Conservation (phyloP, 2,113 vertebrate genomes). For the Natator depressus region DNA sequence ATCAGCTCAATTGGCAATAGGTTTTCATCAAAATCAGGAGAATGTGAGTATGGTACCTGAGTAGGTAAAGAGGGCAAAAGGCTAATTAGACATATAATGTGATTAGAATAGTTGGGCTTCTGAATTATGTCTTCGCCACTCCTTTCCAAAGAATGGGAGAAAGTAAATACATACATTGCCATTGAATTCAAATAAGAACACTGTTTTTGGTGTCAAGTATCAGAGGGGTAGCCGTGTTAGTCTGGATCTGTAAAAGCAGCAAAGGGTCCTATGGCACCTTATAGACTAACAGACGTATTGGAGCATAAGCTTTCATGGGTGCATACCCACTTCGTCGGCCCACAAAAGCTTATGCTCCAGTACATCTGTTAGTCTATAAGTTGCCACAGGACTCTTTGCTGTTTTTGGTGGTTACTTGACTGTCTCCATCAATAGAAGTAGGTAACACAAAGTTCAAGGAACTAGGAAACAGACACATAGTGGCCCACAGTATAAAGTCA, state of each 20-base stretch:
- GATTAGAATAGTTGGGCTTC: background rate
- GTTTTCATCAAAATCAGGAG: rapidly evolving
- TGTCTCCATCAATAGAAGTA: no score
- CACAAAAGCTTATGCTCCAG: no score
- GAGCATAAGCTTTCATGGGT: no score
- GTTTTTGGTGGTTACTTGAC: background rate
- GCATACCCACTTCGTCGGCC: no score
- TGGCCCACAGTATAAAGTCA: background rate
- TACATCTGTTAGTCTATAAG: no score
- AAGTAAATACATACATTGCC: background rate
- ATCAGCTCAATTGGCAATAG: background rate
- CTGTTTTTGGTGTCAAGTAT: no score
- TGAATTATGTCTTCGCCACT: background rate
- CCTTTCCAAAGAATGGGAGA: background rate
- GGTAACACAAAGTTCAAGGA: background rate
- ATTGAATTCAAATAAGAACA: background rate
- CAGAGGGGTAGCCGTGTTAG: no score
- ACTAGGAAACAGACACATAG: background rate
- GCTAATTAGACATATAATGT: rapidly evolving
- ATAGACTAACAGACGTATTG: no score
- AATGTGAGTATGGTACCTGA: rapidly evolving
- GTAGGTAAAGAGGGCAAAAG: background rate
- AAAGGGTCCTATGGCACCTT: no score
- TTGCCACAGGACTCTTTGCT: no score
- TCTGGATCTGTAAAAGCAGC: no score